phyloP scores from a whole-genome alignment of 35 echinoderm and acorn worm genomes.

The Diadema setosum region DNA sequence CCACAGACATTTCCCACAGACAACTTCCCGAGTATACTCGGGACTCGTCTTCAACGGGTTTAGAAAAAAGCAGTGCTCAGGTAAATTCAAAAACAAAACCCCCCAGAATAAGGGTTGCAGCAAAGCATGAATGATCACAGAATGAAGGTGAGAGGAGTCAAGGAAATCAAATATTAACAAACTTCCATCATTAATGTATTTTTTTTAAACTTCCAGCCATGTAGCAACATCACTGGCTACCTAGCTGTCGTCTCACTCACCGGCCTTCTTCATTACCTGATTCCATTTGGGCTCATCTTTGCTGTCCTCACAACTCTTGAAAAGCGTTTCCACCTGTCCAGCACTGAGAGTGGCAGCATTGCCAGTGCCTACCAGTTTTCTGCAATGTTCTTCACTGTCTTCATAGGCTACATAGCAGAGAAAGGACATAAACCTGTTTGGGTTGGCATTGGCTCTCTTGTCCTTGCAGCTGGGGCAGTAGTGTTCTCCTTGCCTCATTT shows the following conservation, averaged over 20 bases:
- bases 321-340: conserved; percentile 71
- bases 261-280: not conserved
- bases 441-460: conserved; percentile 53
- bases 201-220: not conserved
- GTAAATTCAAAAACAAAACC: too few species aligned
- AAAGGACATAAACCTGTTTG: conserved; percentile 60
- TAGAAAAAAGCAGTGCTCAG: too few species aligned
- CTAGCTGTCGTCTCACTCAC: not conserved
- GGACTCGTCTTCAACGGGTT: too few species aligned
- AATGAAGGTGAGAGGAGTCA: too few species aligned
- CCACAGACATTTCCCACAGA: too few species aligned
- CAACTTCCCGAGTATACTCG: too few species aligned
- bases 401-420: conserved; percentile 82
- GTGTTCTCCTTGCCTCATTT: conserved; percentile 76
- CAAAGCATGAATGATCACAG: too few species aligned
- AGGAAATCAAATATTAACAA: too few species aligned
- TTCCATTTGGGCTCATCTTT: conserved; percentile 43
- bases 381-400: conserved; percentile 42
- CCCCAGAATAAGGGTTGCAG: too few species aligned
- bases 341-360: conserved; percentile 64
- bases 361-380: conserved; percentile 80
- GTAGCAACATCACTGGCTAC: not conserved
- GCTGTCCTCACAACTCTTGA: conserved; percentile 71
- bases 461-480: conserved; percentile 50
- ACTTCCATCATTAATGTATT: too few species aligned